Conservation (phyloP, 2,113 vertebrate species). For the Salminus brasiliensis region DNA sequence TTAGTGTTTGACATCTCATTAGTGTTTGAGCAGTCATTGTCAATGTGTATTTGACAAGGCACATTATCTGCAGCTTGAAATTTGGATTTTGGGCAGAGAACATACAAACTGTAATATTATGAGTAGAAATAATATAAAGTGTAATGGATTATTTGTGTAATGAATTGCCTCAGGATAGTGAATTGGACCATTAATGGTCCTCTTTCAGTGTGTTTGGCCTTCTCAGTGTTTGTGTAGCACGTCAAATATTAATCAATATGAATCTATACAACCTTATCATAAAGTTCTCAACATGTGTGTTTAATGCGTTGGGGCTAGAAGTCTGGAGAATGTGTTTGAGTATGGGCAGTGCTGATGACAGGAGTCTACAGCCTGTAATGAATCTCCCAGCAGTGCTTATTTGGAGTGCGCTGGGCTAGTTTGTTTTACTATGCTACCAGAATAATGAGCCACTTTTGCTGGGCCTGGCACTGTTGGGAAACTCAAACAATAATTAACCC, state of each 20-base stretch:
- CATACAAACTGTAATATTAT: neutral
- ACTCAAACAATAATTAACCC: slow-evolving; percentile 46
- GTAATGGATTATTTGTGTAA: neutral
- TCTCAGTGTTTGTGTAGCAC: neutral
- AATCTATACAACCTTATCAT: neutral
- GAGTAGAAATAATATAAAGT: neutral
- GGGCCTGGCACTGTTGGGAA: slow-evolving; percentile 37
- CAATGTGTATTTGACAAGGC: neutral
- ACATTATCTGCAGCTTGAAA: neutral
- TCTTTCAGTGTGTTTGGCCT: neutral
- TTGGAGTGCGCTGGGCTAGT: slow-evolving; percentile 44
- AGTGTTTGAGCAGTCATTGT: neutral
- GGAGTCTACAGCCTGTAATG: slow-evolving; percentile 36
- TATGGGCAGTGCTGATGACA: slow-evolving; percentile 38
- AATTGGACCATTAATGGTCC: neutral
- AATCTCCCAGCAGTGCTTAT: slow-evolving; percentile 48
- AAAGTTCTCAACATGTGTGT: slow-evolving; percentile 1
- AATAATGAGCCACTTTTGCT: slow-evolving; percentile 38
- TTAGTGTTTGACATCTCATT: neutral
- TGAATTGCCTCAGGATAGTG: neutral
- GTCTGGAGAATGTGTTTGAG: slow-evolving; percentile 41
- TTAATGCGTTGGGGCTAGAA: neutral
- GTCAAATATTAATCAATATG: neutral
- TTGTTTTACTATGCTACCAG: slow-evolving; percentile 45
- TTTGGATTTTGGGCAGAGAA: neutral